Evolutionary conservation across 2,113 vertebrate genomes (phyloP), one percentile per base, ranked within the genome.

Genomic region (Meriones unguiculatus): DNA sequence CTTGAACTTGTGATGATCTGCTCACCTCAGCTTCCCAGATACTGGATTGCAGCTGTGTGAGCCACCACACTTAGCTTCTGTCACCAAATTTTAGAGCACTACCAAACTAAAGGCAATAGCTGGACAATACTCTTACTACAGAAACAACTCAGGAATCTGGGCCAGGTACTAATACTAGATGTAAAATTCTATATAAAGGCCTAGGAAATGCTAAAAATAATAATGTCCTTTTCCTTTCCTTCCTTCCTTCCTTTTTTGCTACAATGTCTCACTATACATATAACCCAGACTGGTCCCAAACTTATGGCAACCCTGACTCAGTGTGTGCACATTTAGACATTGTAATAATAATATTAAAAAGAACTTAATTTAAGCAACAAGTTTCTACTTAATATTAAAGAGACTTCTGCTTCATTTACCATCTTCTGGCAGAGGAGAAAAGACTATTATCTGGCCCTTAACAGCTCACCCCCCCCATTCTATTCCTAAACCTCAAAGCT

Each of bases 401-500:
- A 38, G 18, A 88, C 76, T 94, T 96, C 52, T 94, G 85, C 38
- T 94, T 97, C 77, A 95, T 90, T 78, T 96, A 65, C 64, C 52
- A 50, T 95, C 52, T 75, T 64, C 22, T 75, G 85, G 88, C 35
- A 89, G 25, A 64, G 17, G 62, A 25, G 13, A 10, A 8, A 8
- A 64, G 25, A 93, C 89, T 90, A 72, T 64, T 91, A 97, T 69
- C 77, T 96, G 80, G 52, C 50, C 13, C 50, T 4, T 46, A 96
- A 0, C 81, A 15, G 30, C 92, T 1, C 93, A 59, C 67, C 78
- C 54, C 20, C 28, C 65, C 65, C 91, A 32, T 87, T 96, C 67
- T 91, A 77, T 85, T 87, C 89, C 93, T n/a, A 95, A 96, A 89
- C 87, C 84, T 96, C 54, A 96, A 91, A 87, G 75, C 38, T 95